Conservation (phyloP, 2,888 invertebrate species). For the Capitulum mitella region DNA sequence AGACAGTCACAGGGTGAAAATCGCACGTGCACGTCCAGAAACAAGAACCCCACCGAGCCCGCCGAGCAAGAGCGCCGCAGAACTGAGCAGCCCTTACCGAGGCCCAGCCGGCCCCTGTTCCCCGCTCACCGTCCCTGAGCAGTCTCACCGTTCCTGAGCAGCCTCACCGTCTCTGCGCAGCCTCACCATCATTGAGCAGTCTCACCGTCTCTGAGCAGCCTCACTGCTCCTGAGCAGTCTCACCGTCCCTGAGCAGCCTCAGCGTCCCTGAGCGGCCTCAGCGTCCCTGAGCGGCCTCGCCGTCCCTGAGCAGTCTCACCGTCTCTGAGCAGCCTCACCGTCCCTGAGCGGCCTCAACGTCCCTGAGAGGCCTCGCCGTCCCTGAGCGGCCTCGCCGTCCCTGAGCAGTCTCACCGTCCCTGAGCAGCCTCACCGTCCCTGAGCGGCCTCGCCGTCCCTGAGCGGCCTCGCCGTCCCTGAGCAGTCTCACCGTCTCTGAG, state of each 20-base stretch:
- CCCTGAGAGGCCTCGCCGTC: too few species aligned
- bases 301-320: not conserved
- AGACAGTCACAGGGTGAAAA: too few species aligned
- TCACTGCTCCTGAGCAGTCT: too few species aligned
- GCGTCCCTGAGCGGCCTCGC: not conserved
- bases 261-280: too few species aligned
- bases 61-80: too few species aligned
- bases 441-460: not conserved
- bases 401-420: not conserved
- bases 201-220: not conserved
- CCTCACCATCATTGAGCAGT: too few species aligned
- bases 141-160: conserved; percentile 67
- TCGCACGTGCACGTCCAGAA: too few species aligned
- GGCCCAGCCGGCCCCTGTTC: not conserved
- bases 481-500: conserved; percentile 48
- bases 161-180: not conserved
- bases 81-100: too few species aligned
- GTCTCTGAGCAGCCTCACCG: not conserved
- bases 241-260: not conserved
- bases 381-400: not conserved
- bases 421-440: not conserved
- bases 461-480: conserved; percentile 33
- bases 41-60: too few species aligned
- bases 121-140: conserved; percentile 47
- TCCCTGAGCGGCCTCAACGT: not conserved